phyloP scores from a whole-genome alignment of 2,888 invertebrate genomes.

The Agrochola litura region DNA sequence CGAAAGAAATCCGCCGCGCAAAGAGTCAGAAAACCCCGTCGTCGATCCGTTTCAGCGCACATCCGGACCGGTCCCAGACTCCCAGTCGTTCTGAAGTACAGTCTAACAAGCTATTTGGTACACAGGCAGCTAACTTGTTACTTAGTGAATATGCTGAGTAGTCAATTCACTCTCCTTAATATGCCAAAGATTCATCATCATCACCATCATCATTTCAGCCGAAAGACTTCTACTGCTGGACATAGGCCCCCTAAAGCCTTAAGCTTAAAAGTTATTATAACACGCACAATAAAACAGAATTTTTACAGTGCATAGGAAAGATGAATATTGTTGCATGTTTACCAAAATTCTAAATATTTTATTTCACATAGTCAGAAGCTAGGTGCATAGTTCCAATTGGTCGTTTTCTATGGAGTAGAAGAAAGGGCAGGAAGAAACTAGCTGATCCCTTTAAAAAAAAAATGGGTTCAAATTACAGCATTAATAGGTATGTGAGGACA shows the following conservation, averaged over 20 bases:
- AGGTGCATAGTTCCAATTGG: neutral
- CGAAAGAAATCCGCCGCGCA: neutral
- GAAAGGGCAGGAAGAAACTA: neutral
- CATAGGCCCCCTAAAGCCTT: too few relatives aligned
- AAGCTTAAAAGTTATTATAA: neutral
- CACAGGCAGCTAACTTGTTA: neutral
- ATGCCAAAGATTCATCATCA: too few relatives aligned
- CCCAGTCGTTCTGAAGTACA: conserved; percentile 7
- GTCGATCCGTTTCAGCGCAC: neutral
- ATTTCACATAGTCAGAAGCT: neutral
- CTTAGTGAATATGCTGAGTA: neutral
- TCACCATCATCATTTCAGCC: too few relatives aligned
- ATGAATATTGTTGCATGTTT: neutral
- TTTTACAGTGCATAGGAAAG: too few relatives aligned
- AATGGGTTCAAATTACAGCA: neutral
- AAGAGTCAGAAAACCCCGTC: neutral
- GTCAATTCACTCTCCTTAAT: neutral
- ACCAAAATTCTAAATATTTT: neutral
- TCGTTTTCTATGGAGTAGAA: neutral
- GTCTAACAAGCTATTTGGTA: neutral
- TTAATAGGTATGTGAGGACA: neutral
- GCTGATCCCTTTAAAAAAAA: too few relatives aligned
- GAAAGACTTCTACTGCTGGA: too few relatives aligned
- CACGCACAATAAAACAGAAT: neutral
- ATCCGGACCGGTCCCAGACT: neutral